Evolutionary conservation across 1,140 invertebrate species (phyloP).

Genomic region (Trachymyrmex septentrionalis): DNA sequence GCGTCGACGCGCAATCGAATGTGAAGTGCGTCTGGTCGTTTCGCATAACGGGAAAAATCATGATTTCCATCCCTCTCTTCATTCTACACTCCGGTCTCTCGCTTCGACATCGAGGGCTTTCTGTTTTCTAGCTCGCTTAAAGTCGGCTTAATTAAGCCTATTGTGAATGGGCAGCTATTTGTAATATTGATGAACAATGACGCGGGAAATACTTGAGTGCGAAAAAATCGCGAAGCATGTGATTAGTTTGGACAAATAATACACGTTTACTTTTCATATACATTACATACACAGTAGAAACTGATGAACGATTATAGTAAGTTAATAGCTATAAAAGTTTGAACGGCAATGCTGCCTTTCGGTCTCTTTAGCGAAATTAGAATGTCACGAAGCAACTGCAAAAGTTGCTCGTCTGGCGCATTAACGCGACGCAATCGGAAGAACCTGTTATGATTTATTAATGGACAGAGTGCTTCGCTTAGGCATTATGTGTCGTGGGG

Average conservation of each 20-base stretch:
- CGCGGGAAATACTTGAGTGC: neutral
- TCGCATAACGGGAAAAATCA: conserved; percentile 33
- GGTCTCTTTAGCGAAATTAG: conserved; percentile 29
- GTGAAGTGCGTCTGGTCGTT: conserved; percentile 47
- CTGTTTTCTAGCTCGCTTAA: conserved; percentile 29
- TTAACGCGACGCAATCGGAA: conserved; percentile 57
- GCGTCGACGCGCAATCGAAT: conserved; percentile 54
- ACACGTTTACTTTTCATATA: neutral
- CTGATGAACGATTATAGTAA: neutral
- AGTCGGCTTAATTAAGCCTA: conserved; percentile 42
- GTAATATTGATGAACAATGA: conserved; percentile 16
- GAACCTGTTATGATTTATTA: conserved; percentile 65
- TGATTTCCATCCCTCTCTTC: neutral
- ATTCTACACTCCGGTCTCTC: neutral
- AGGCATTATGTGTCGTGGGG: conserved; percentile 43
- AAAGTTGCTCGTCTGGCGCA: conserved; percentile 6
- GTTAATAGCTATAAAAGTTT: neutral
- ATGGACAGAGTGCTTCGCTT: conserved; percentile 56
- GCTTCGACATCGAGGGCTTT: conserved; percentile 26
- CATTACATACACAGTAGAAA: neutral
- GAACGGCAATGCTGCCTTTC: neutral
- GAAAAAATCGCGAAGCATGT: neutral
- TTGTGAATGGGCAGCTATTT: conserved; percentile 1
- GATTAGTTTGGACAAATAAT: neutral
- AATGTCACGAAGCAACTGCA: conserved; percentile 21